Evolutionary conservation across 2,797 vertebrate species (phyloP), one percentile per base, ranked within the genome.

Genomic region (Falco concolor): DNA sequence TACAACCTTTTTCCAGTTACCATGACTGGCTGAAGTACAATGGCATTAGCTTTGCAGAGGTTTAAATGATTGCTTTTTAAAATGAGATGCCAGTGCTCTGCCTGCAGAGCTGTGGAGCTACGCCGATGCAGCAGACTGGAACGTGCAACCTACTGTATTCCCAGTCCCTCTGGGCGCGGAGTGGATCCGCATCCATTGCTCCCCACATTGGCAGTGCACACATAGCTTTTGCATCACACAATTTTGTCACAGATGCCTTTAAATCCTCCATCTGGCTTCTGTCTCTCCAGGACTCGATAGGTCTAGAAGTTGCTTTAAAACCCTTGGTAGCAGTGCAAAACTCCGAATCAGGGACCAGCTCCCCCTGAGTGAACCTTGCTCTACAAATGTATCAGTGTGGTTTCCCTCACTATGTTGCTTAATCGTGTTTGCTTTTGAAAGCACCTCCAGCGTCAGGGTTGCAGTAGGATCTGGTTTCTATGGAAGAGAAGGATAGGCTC

Each of bases 121-220:
- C 1, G 0, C 5, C 3, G 19, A 21, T 18, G 40, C 40, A 74
- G 61, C 30, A 65, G 42, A 17, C 5, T 11, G 25, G 44, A 27
- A 30, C 7, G 14, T 63, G 18, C 68, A 25, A 7, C 61, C 38
- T 25, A 5, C 49, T 28, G 8, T 45, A 25, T 24, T 59, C 34
- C n/a, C 8, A 4, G 3, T 47, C 75, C 6, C 1, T 3, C 34
- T 2, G 6, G 45, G 54, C 2, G 0, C 49, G 61, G 53, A 44
- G 42, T 9, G 5, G 38, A 40, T 40, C 61, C 78, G 32, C 28
- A 34, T 7, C 22, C n/a, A 5, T 15, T 13, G 27, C 42, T 28
- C n/a, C 52, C 56, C 7, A 0, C 61, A n/a, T 21, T 30, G 32
- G 45, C 30, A 36, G 45, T 40, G 18, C 44, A 44, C 44, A 18